Evolutionary conservation across 2,113 vertebrate genomes (phyloP).

Genomic region (Chionis minor): DNA sequence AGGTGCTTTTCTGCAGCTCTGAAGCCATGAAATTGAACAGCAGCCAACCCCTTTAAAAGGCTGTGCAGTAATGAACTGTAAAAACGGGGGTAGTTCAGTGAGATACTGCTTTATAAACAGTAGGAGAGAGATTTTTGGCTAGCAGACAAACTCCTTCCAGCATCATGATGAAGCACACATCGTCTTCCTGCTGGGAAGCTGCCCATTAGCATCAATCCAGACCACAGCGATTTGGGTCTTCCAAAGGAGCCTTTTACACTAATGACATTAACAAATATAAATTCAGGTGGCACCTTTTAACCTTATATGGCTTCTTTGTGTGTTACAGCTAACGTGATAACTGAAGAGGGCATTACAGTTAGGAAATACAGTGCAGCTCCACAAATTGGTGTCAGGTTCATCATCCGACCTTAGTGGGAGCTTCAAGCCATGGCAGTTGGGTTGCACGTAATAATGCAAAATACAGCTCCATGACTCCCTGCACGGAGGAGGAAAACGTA

Average conservation of each 20-base stretch:
- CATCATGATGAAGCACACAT: background rate
- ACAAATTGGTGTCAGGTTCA: background rate
- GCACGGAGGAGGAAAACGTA: background rate
- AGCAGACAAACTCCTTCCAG: conserved; percentile 13
- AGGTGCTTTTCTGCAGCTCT: conserved; percentile 15
- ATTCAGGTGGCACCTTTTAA: background rate
- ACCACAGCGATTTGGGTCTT: background rate
- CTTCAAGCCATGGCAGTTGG: background rate
- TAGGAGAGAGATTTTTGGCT: conserved; percentile 19
- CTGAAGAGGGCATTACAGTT: background rate
- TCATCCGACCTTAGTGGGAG: background rate
- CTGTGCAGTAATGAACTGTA: background rate
- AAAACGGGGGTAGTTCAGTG: background rate
- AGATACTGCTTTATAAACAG: conserved; percentile 23
- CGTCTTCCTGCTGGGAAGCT: conserved; percentile 3
- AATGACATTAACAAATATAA: background rate
- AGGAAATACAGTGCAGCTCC: background rate
- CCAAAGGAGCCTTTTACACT: background rate
- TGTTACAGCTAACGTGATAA: accelerated
- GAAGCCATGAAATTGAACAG: conserved; percentile 2
- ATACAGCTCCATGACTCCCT: background rate
- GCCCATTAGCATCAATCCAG: conserved; percentile 24
- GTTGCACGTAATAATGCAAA: background rate
- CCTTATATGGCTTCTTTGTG: background rate
- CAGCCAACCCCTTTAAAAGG: background rate